phyloP scores from a whole-genome alignment of 2,113 vertebrate species.

The Dicerorhinus sumatrensis region DNA sequence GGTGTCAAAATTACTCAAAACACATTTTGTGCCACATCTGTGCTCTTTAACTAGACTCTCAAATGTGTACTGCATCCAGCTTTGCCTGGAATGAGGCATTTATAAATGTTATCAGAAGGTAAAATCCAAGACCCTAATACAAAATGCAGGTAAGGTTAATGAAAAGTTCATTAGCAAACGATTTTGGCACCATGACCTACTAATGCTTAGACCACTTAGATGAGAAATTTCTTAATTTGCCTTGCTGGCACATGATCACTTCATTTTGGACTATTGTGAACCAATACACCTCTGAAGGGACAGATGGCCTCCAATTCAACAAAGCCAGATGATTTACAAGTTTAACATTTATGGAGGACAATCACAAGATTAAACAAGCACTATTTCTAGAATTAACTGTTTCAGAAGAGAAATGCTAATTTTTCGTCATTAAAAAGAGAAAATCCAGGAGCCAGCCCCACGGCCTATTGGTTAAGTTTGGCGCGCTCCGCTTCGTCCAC shows the following conservation, averaged over 20 bases:
- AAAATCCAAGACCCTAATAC: not conserved
- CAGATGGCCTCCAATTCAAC: constrained; percentile 38
- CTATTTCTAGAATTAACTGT: not conserved
- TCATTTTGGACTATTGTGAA: not conserved
- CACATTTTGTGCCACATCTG: not conserved
- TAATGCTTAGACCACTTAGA: not conserved
- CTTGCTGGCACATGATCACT: not conserved
- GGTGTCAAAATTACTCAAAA: not conserved
- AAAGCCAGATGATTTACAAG: constrained; percentile 30
- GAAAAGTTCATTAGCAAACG: not conserved
- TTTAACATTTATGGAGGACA: constrained; percentile 22
- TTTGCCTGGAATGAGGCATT: not conserved
- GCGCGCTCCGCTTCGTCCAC: too few relatives aligned
- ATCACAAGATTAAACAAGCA: not conserved
- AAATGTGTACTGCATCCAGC: not conserved
- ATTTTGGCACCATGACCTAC: not conserved
- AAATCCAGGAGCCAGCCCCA: not conserved
- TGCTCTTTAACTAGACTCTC: not conserved
- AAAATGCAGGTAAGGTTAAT: not conserved
- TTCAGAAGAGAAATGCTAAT: not conserved
- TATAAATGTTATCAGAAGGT: not conserved
- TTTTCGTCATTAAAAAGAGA: not conserved
- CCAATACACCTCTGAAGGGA: not conserved
- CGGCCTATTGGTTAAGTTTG: too few relatives aligned
- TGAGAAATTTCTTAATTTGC: not conserved